Conservation (phyloP, 2,797 vertebrate species). For the Darevskia mixta region DNA sequence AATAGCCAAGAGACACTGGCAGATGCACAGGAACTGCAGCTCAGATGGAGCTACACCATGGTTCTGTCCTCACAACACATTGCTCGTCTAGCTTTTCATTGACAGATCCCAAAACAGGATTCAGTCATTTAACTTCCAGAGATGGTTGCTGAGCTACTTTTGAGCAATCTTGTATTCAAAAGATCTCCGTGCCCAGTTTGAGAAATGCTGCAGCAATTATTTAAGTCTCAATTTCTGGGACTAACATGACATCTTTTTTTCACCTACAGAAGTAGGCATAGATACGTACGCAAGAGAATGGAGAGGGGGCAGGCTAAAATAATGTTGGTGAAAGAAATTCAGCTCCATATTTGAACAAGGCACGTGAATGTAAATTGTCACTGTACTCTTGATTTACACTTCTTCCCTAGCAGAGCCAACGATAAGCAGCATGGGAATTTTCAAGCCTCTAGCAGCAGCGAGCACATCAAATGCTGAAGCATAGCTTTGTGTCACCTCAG, state of each 20-base stretch:
- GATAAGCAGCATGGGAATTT: neutral
- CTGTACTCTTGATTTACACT: neutral
- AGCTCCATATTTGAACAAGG: neutral
- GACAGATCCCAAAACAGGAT: neutral
- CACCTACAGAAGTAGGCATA: neutral
- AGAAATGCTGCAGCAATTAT: neutral
- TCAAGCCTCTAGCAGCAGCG: slow-evolving; percentile 8
- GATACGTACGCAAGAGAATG: neutral
- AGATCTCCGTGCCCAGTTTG: neutral
- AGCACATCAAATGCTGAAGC: slow-evolving; percentile 15
- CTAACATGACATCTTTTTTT: neutral
- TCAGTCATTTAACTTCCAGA: neutral
- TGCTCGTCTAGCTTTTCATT: neutral
- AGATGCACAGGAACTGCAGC: neutral
- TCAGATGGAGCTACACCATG: neutral
- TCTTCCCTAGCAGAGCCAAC: neutral
- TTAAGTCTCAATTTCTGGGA: neutral
- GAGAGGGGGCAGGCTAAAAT: neutral
- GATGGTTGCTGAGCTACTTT: neutral
- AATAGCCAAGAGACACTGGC: neutral
- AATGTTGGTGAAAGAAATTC: neutral
- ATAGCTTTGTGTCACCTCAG: neutral
- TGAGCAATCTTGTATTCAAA: neutral
- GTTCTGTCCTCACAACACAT: neutral
- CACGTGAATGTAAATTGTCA: neutral